Evolutionary conservation across 2,113 vertebrate species (phyloP), one percentile per base, ranked within the genome.

Genomic region (Micromys minutus): DNA sequence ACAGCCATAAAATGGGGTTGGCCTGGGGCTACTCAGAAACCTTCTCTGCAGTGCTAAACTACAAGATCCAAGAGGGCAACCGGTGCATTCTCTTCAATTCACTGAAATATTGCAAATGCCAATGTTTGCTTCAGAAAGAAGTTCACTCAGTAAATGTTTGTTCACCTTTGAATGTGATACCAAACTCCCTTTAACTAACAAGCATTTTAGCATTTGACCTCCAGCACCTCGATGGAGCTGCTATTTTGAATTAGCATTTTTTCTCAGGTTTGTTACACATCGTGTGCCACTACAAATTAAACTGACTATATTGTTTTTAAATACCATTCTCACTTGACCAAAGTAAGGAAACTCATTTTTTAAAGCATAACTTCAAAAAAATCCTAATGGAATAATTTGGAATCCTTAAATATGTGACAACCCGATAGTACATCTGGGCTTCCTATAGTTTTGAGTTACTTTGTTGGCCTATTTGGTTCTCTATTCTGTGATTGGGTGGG

Each of bases 171-270:
- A 89, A 50, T 69, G 34, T 69, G 22, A 86, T 84, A 34, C 47
- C 75, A 57, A 87, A 91, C 74, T 79, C 13, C 3, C 22, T 89
- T 24, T 89, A 81, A 79, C 39, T 77, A 87, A 89, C 74, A 80
- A 45, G 12, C 50, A 50, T 65, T 95, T 91, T 80, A 88, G 67
- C 83, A 86, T 89, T 83, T 94, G 83, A 94, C 19, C n/a, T 94
- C 59, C 74, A 22, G 31, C 42, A 69, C 42, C 50, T 92, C 29
- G 92, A 42, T 91, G 79, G 63, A 87, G 22, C 24, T 87, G 61
- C 29, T 87, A 77, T 76, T 93, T 88, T 79, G 17, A 87, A 87
- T 89, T 95, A 65, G 87, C 63, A 89, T 94, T 93, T 96, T 91
- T 26, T 65, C 2, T 89, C 8, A n/a, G 16, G 42, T 90, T 87